These are phyloP conservation scores for Tenthredo amoena DNA, from an alignment of 2,888 invertebrate genomes.

Conservation along the genomic window DNA sequence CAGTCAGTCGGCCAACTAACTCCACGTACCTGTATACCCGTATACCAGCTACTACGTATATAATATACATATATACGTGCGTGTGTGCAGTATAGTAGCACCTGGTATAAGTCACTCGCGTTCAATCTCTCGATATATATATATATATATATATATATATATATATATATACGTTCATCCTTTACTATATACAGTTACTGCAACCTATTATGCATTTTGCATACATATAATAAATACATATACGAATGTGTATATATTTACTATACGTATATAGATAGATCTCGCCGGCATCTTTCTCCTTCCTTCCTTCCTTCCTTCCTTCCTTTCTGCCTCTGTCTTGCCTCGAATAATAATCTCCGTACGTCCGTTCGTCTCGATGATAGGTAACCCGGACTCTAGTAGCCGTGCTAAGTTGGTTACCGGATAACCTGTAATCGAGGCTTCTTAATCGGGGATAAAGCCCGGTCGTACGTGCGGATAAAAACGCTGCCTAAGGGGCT, in stretches of 20 bases:
- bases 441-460: slow-evolving; percentile 69
- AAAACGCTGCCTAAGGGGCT: slow-evolving; percentile 5
- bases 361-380: slow-evolving; percentile 64
- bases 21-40: background rate
- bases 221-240: background rate
- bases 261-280: background rate
- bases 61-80: no score
- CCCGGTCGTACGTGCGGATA: slow-evolving; percentile 61
- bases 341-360: slow-evolving; percentile 66
- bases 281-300: slow-evolving; percentile 56
- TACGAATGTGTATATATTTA: background rate
- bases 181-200: background rate
- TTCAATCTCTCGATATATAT: background rate
- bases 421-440: slow-evolving; percentile 68
- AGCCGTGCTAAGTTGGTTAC: slow-evolving; percentile 63
- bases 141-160: no score
- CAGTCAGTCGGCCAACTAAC: slow-evolving; percentile 3
- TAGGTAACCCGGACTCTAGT: slow-evolving; percentile 59
- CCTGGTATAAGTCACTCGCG: background rate
- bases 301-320: background rate
- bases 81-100: background rate
- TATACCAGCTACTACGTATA: background rate
- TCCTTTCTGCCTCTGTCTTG: slow-evolving; percentile 54
- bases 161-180: background rate
- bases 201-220: background rate